A percentile compares a stretch with the other conserved stretches of the same genome.
Conservation (phyloP, 2,797 vertebrate genomes). For the Anabacerthia variegaticeps region DNA sequence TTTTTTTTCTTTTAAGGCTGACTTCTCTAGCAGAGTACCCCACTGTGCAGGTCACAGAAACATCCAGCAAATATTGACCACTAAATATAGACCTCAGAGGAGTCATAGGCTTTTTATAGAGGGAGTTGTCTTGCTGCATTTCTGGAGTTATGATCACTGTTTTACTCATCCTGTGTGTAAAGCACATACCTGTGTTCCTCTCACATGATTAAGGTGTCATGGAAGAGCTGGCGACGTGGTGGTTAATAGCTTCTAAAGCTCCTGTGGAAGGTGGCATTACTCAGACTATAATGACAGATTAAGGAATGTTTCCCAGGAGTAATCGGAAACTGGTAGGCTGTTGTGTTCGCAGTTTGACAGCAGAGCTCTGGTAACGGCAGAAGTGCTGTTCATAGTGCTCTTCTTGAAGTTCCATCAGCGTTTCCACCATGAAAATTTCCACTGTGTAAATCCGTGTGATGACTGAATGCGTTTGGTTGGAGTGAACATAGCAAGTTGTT, state of each 20-base stretch:
- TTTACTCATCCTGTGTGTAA: constrained; percentile 45
- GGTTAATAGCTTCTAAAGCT: background rate
- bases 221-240: background rate
- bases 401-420: background rate
- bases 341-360: background rate
- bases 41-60: background rate
- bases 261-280: constrained; percentile 45
- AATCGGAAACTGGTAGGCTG: constrained; percentile 26
- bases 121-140: constrained; percentile 31
- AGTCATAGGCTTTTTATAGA: constrained; percentile 40
- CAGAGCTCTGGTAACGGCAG: background rate
- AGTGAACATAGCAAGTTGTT: background rate
- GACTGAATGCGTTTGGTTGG: background rate
- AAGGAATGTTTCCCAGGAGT: constrained; percentile 55
- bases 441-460: background rate
- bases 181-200: constrained; percentile 29
- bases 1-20: background rate
- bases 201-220: constrained; percentile 42
- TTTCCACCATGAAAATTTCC: background rate
- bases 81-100: constrained; percentile 36
- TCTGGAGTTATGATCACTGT: background rate
- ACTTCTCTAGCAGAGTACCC: background rate
- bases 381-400: background rate
- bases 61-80: constrained; percentile 44
- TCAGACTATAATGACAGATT: constrained; percentile 39